Conservation (phyloP, 92 coral and sea anemone species). For the Hydrozoanthus gracilis region DNA sequence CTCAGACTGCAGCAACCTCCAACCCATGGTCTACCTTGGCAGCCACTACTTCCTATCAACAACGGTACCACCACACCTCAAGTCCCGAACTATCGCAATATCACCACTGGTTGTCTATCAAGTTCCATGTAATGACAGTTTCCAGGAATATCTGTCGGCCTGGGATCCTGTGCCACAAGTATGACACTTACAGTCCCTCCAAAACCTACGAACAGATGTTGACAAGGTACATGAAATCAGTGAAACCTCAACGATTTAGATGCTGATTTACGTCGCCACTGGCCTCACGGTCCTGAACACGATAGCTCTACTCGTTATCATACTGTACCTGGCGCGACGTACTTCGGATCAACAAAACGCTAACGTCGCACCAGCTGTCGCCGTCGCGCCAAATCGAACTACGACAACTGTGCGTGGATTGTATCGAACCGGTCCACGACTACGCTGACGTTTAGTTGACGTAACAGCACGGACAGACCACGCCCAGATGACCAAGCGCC, state of each 20-base stretch:
- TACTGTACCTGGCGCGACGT: neutral
- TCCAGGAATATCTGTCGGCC: neutral
- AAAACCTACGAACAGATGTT: neutral
- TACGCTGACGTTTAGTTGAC: neutral
- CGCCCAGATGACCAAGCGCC: too few relatives aligned
- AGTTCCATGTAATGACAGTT: slow-evolving; percentile 2
- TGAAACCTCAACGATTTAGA: slow-evolving; percentile 4
- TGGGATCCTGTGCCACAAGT: slow-evolving; percentile 12
- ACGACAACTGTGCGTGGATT: too few relatives aligned
- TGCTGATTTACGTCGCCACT: neutral
- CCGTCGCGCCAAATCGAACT: too few relatives aligned
- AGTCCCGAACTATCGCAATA: neutral
- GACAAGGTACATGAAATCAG: slow-evolving; percentile 23
- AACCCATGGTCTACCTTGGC: slow-evolving; percentile 35
- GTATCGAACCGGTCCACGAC: neutral
- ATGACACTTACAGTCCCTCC: slow-evolving; percentile 13
- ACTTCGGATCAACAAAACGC: too few relatives aligned
- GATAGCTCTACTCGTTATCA: neutral
- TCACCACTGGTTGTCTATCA: slow-evolving; percentile 6
- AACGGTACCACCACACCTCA: neutral
- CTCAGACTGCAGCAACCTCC: slow-evolving; percentile 43
- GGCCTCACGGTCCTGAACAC: slow-evolving; percentile 14
- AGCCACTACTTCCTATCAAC: slow-evolving; percentile 34
- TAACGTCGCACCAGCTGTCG: too few relatives aligned
- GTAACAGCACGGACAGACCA: neutral